Evolutionary conservation across 2,888 invertebrate genomes (phyloP).

Genomic region (Heliconius aoede): DNA sequence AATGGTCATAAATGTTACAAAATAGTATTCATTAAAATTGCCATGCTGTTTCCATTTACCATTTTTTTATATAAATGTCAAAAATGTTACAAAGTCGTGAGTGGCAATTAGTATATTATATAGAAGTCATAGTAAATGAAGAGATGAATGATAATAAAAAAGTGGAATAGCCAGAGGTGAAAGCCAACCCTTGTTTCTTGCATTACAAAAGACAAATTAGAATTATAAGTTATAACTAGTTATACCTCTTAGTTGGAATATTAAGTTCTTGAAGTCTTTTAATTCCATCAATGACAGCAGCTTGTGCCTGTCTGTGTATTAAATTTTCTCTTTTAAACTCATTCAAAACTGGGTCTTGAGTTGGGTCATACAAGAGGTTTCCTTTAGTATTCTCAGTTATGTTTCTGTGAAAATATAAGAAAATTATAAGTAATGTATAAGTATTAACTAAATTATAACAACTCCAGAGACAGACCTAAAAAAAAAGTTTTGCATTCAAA

Average conservation of each 20-base stretch:
- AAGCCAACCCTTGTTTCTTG: background rate
- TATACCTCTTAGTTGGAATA: slow-evolving; percentile 88
- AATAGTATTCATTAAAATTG: too few relatives aligned
- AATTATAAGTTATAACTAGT: background rate
- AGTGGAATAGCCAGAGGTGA: background rate
- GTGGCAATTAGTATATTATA: background rate
- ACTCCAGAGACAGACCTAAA: background rate
- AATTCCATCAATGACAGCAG: slow-evolving; percentile 92
- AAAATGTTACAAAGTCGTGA: too few relatives aligned
- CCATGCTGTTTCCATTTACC: too few relatives aligned
- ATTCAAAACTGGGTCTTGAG: slow-evolving; percentile 91
- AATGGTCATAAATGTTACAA: too few relatives aligned
- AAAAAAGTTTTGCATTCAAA: background rate
- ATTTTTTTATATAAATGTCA: too few relatives aligned
- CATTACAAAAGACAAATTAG: too few relatives aligned
- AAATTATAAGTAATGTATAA: background rate
- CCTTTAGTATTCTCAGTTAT: slow-evolving; percentile 87
- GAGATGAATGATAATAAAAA: background rate
- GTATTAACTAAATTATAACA: background rate
- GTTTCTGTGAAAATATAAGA: slow-evolving; percentile 59
- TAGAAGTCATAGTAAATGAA: background rate
- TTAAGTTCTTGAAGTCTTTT: slow-evolving; percentile 89
- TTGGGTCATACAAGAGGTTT: slow-evolving; percentile 84
- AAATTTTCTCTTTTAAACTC: slow-evolving; percentile 96
- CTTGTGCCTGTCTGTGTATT: slow-evolving; percentile 94